These are phyloP conservation scores for Diarsia dahlii DNA, from an alignment of 2,888 invertebrate species.

Conservation along the genomic window DNA sequence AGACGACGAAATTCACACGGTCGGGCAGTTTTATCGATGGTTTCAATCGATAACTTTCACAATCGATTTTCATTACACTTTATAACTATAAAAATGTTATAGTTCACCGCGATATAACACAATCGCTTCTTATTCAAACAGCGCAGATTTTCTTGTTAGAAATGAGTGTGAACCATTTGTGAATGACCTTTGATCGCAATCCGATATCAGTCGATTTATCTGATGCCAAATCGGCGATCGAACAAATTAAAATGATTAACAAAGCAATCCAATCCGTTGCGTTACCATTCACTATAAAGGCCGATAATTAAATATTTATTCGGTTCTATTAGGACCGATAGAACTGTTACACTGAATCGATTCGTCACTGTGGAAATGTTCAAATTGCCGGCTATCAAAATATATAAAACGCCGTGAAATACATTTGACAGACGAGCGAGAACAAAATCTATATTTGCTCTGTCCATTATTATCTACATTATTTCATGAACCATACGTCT, in stretches of 20 bases:
- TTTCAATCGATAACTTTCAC: constrained; percentile 74
- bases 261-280: constrained; percentile 82
- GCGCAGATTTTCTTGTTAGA: constrained; percentile 62
- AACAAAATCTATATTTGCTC: constrained; percentile 84
- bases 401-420: constrained; percentile 83
- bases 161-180: constrained; percentile 65
- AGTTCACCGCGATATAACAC: constrained; percentile 49
- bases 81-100: constrained; percentile 57
- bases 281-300: constrained; percentile 88
- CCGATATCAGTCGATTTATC: constrained; percentile 66
- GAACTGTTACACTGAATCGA: constrained; percentile 85
- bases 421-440: constrained; percentile 81
- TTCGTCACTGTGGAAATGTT: constrained; percentile 86
- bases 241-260: constrained; percentile 84
- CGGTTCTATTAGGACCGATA: constrained; percentile 85
- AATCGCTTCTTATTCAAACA: constrained; percentile 69
- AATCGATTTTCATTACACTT: constrained; percentile 69
- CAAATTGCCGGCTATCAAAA: constrained; percentile 80
- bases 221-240: constrained; percentile 64
- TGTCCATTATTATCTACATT: constrained; percentile 56
- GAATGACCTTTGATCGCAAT: constrained; percentile 66
- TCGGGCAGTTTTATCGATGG: constrained; percentile 71
- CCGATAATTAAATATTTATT: constrained; percentile 89
- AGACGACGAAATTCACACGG: constrained; percentile 71
- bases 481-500: constrained; percentile 20